phyloP scores from a whole-genome alignment of 92 coral and sea anemone genomes.

The Zoanthus sociatus region DNA sequence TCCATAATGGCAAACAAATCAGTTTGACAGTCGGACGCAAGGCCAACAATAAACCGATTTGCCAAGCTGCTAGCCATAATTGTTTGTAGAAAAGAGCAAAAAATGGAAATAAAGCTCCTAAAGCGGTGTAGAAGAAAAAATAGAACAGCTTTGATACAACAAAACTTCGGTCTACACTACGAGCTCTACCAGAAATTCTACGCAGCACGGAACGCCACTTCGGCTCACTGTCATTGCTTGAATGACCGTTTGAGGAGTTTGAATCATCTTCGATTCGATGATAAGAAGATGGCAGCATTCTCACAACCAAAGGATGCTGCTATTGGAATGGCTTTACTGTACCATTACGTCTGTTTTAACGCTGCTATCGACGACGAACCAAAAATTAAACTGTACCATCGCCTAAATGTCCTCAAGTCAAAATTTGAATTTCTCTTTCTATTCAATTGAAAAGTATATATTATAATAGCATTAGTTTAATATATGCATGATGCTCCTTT shows the following conservation, averaged over 20 bases:
- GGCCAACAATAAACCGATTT: slow-evolving; percentile 84
- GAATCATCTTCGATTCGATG: slow-evolving; percentile 75
- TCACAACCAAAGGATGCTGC: slow-evolving; percentile 3
- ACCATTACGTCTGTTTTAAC: neutral
- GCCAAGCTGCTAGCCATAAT: slow-evolving; percentile 84
- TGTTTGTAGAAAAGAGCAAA: slow-evolving; percentile 87
- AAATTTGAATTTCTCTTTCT: slow-evolving; percentile 33
- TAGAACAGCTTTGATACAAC: slow-evolving; percentile 87
- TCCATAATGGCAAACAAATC: slow-evolving; percentile 88
- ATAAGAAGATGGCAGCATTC: slow-evolving; percentile 82
- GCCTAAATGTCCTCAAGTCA: neutral
- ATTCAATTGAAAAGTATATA: slow-evolving; percentile 25
- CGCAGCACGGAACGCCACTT: slow-evolving; percentile 60
- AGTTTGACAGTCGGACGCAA: slow-evolving; percentile 88
- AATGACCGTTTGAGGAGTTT: slow-evolving; percentile 58
- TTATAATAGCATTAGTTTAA: slow-evolving; percentile 9
- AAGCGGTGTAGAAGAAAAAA: slow-evolving; percentile 87
- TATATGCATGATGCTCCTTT: neutral
- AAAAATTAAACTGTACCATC: neutral
- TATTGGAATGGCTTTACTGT: neutral
- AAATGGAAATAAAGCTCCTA: slow-evolving; percentile 88
- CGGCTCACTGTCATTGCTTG: slow-evolving; percentile 31
- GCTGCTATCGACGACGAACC: neutral
- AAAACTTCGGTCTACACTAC: slow-evolving; percentile 68
- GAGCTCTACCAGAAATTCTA: slow-evolving; percentile 34